Conservation (phyloP, 53 echinoderm and acorn worm species). For the Mesocentrotus franciscanus region DNA sequence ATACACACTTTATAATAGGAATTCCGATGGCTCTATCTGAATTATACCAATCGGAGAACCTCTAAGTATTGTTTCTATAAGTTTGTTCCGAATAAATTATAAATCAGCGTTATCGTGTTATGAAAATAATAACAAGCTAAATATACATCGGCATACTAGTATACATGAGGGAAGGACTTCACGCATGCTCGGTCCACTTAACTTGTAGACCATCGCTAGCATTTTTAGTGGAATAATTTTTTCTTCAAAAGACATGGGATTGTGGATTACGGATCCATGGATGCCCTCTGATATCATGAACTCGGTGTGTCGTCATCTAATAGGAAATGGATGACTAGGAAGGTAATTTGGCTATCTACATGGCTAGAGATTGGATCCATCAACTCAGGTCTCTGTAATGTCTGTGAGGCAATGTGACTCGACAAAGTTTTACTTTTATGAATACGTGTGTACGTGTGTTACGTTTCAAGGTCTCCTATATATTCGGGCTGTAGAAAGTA, state of each 20-base stretch:
- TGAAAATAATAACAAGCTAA: not conserved
- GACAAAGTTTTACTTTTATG: slow-evolving; percentile 13
- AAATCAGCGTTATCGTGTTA: not conserved
- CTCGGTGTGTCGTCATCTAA: slow-evolving; percentile 41
- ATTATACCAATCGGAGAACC: no score
- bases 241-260: not conserved
- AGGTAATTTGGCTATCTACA: slow-evolving; percentile 35
- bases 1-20: no score
- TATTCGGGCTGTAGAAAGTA: not conserved
- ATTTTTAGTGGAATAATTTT: not conserved
- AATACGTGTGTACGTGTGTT: not conserved
- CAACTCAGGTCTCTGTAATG: not conserved
- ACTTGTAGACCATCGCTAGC: not conserved
- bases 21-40: no score
- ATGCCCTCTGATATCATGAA: not conserved
- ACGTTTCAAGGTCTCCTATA: not conserved
- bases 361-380: slow-evolving; percentile 1
- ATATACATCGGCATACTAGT: not conserved
- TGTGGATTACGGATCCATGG: not conserved
- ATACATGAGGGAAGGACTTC: not conserved
- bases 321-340: slow-evolving; percentile 35
- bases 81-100: not conserved
- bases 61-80: no score
- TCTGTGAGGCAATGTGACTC: slow-evolving; percentile 33
- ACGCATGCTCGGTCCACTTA: not conserved